Base-by-base conservation (phyloP, 1,140 invertebrate genomes). In the Thrips palmi region DNA sequence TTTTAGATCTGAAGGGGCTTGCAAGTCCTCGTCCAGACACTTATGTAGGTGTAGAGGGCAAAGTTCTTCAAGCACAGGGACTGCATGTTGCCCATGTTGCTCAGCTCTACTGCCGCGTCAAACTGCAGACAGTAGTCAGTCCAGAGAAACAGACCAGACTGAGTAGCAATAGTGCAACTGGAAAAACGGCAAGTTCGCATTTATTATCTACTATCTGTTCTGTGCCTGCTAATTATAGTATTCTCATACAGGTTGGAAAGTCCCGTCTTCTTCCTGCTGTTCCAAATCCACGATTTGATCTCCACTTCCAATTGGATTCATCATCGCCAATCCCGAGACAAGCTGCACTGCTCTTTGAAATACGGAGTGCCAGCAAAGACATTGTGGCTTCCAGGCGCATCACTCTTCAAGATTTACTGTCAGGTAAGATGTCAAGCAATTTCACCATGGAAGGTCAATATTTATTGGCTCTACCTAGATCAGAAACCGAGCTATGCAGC, bases 1-100 rank as follows among this genome's bases (percentile, higher is more conserved):
- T 42, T 43, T 0, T 33, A 57, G 55, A 56, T 38, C 41, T 55
- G 28, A 56, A 55, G 43, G 40, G 52, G 39, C 22, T 47, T 4
- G 51, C 56, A 20, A 49, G 52, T 7, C 44, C 49, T 25, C 51
- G 49, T 18, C 37, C 43, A 39, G 56, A 59, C 31, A 57, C 49
- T 24, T 60, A 57, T 46, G 52, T 48, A 8, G 58, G 58, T 8
- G 40, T 60, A 15, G 54, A 58, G 43, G 57, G 58, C 3, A 57
- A 55, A 44, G 57, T 60, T 18, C 42, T 60, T 15, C 58, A 59
- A 37, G 58, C 55, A n/a, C 54, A 57, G 32, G 58, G 58, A 27
- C 50, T 60, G 24, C 52, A 59, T 24, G 54, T 59, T 18, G 53
- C 55, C 2, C 55, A 55, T 17, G 55, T 56, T 19, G 54, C 54